Percentiles rank a stretch among this genome's conserved stretches.
phyloP scores from a whole-genome alignment of 2,888 invertebrate species.

The Meteorus colon region DNA sequence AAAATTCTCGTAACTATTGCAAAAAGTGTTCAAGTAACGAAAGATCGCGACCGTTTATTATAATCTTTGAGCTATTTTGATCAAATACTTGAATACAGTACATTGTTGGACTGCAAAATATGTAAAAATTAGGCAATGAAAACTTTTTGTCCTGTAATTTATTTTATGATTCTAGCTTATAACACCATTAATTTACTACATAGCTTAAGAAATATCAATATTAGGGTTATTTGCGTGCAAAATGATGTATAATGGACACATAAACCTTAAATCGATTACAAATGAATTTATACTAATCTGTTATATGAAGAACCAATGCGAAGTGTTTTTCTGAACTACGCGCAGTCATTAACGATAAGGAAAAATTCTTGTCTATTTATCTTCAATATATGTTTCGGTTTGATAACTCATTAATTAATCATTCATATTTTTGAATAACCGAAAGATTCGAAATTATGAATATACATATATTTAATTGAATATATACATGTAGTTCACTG shows the following conservation, averaged over 20 bases:
- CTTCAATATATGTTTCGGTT: not conserved
- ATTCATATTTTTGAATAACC: not conserved
- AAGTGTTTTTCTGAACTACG: not conserved
- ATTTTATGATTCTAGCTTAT: not conserved
- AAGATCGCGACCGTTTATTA: no score
- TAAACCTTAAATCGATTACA: not conserved
- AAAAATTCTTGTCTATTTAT: not conserved
- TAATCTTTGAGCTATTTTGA: no score
- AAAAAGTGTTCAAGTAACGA: no score
- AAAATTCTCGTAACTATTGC: conserved; percentile 62
- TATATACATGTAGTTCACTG: not conserved
- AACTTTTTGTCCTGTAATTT: no score
- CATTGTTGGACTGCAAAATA: no score
- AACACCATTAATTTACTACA: not conserved
- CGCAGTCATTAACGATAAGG: not conserved
- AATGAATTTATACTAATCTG: not conserved
- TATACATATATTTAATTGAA: not conserved
- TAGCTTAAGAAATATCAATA: not conserved
- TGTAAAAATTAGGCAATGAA: no score
- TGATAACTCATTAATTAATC: not conserved
- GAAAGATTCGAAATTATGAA: not conserved
- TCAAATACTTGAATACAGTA: no score
- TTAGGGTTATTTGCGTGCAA: not conserved
- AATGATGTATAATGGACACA: not conserved
- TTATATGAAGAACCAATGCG: not conserved